Percentiles rank a stretch among this genome's conserved stretches.
Conservation (phyloP, 2,888 invertebrate species). For the Rhingia campestris region DNA sequence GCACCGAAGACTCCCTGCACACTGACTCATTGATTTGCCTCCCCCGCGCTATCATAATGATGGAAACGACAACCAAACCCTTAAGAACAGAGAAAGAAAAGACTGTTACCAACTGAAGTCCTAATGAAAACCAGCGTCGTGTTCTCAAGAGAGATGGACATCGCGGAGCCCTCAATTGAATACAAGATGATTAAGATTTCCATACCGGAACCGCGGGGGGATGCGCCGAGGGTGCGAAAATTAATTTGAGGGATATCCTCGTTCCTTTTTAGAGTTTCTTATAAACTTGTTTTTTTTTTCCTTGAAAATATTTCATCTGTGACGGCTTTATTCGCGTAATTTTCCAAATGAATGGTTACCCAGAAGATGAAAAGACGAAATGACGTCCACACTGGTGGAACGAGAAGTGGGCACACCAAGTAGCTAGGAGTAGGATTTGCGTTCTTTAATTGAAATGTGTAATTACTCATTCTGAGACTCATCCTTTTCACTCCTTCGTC, state of each 20-base stretch:
- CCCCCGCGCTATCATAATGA: slow-evolving; percentile 60
- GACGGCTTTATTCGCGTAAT: slow-evolving; percentile 68
- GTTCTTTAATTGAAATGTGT: slow-evolving; percentile 71
- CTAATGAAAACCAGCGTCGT: slow-evolving; percentile 42
- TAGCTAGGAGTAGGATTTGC: slow-evolving; percentile 63
- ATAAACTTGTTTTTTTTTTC: slow-evolving; percentile 7
- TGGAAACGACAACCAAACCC: slow-evolving; percentile 53
- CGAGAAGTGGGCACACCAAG: slow-evolving; percentile 14
- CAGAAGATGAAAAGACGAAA: slow-evolving; percentile 2
- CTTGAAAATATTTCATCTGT: slow-evolving; percentile 67
- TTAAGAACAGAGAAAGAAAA: slow-evolving; percentile 15
- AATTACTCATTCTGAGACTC: slow-evolving; percentile 69
- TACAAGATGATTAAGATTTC: slow-evolving; percentile 71
- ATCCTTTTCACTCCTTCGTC: slow-evolving; percentile 38
- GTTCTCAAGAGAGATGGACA: slow-evolving; percentile 27
- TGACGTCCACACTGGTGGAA: not conserved
- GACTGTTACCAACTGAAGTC: slow-evolving; percentile 10
- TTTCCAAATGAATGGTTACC: slow-evolving; percentile 68
- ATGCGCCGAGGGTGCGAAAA: slow-evolving; percentile 46
- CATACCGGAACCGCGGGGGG: slow-evolving; percentile 29
- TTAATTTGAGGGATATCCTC: slow-evolving; percentile 63
- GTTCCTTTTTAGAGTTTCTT: slow-evolving; percentile 22
- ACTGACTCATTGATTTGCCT: slow-evolving; percentile 52
- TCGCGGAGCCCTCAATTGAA: slow-evolving; percentile 58
- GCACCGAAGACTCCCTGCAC: not conserved